A percentile compares a stretch with the other conserved stretches of the same genome.
These are phyloP conservation scores for Sparidentex hasta DNA, from an alignment of 2,797 vertebrate genomes.

Conservation along the genomic window DNA sequence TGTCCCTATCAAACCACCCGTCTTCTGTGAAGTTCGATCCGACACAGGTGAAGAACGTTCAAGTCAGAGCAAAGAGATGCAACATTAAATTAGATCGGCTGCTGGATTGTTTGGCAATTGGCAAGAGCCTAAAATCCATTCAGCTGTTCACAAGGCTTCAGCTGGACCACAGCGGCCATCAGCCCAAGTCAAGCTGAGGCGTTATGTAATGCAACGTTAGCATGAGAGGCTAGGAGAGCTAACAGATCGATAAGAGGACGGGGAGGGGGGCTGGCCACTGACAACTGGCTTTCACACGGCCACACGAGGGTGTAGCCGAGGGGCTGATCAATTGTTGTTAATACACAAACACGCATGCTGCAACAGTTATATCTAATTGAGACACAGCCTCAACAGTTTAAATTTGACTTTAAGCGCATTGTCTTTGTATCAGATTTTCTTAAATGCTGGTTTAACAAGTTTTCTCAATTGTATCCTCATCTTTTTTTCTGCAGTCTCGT, in stretches of 20 bases:
- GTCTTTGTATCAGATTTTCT: not conserved
- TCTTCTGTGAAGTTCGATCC: conserved; percentile 12
- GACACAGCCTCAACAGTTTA: not conserved
- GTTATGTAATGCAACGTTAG: conserved; percentile 68
- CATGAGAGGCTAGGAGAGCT: conserved; percentile 37
- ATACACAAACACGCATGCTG: conserved; percentile 55
- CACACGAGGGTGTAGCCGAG: conserved; percentile 31
- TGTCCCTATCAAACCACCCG: conserved; percentile 17
- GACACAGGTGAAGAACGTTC: not conserved
- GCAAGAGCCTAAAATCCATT: conserved; percentile 5
- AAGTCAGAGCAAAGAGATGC: conserved; percentile 1
- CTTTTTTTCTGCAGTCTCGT: not conserved
- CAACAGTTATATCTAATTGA: not conserved
- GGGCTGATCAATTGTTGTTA: conserved; percentile 55
- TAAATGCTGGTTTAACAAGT: not conserved
- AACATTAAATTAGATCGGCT: conserved; percentile 2
- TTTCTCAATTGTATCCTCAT: not conserved
- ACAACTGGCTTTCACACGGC: conserved; percentile 57
- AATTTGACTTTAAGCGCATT: not conserved
- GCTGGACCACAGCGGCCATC: conserved; percentile 24
- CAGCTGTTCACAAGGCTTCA: conserved; percentile 11
- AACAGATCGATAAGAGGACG: conserved; percentile 56
- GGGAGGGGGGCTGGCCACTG: conserved; percentile 25
- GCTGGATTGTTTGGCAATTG: conserved; percentile 21
- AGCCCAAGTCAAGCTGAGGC: conserved; percentile 36